Evolutionary conservation across 2,888 invertebrate species (phyloP).

Genomic region (Fragum sueziense): DNA sequence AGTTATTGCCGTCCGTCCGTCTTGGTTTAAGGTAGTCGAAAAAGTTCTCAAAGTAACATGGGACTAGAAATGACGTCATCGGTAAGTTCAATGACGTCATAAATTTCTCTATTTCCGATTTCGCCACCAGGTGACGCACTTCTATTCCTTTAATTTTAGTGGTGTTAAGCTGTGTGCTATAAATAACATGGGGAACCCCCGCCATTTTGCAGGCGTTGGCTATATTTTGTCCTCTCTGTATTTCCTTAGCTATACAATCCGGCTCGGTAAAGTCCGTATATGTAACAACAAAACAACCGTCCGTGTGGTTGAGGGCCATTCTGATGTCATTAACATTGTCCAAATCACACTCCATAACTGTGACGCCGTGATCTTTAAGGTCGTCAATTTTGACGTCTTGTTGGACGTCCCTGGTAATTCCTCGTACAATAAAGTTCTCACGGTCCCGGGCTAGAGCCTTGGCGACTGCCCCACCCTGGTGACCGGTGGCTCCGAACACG

Average conservation of each 20-base stretch:
- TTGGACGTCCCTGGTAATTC: slow-evolving; percentile 64
- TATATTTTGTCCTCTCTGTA: slow-evolving; percentile 71
- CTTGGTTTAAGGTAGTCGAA: slow-evolving; percentile 64
- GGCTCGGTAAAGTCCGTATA: slow-evolving; percentile 72
- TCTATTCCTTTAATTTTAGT: slow-evolving; percentile 70
- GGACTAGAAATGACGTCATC: slow-evolving; percentile 75
- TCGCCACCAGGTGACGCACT: slow-evolving; percentile 77
- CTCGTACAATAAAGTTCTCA: slow-evolving; percentile 67
- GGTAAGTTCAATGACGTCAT: slow-evolving; percentile 70
- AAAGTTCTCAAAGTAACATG: slow-evolving; percentile 76
- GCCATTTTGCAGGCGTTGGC: slow-evolving; percentile 73
- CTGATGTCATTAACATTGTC: slow-evolving; percentile 61
- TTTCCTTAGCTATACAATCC: slow-evolving; percentile 72
- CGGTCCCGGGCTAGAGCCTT: slow-evolving; percentile 63
- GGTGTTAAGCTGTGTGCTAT: slow-evolving; percentile 76
- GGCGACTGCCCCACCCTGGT: slow-evolving; percentile 73
- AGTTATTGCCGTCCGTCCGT: slow-evolving; percentile 51
- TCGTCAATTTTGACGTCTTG: slow-evolving; percentile 61
- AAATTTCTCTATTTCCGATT: slow-evolving; percentile 75
- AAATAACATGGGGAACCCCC: slow-evolving; percentile 73
- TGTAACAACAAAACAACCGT: slow-evolving; percentile 76
- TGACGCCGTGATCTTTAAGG: slow-evolving; percentile 61
- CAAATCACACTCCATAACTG: slow-evolving; percentile 66
- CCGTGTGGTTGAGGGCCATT: slow-evolving; percentile 61
- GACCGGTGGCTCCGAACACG: slow-evolving; percentile 74